Base-by-base conservation (phyloP, 2,113 vertebrate species). In the Rissa tridactyla region DNA sequence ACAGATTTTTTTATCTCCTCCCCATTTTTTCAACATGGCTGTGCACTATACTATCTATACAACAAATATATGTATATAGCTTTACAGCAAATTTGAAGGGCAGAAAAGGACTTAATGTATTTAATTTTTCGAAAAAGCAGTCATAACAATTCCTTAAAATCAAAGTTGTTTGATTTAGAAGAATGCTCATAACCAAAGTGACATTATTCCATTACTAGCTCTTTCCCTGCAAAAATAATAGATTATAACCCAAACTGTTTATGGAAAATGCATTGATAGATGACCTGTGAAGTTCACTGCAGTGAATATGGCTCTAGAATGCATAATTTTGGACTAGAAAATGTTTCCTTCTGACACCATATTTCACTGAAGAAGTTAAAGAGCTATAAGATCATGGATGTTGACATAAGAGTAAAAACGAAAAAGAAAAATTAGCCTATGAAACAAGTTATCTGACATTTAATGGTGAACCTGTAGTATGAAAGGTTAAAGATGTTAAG, bases 381-480 rank as follows among this genome's bases (percentile, higher is more conserved):
- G 62, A 88, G 34, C 40, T 96, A 51, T 61, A 85, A 96, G 90
- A 42, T 86, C 85, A 92, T 82, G 32, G 75, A 83, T 87, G 60
- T 65, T 96, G 92, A 85, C 54, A 46, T 55, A 95, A 94, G 30
- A 83, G 52, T 82, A 70, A 92, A 97, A 97, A 86, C 9, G 5
- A 86, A 95, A 82, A 87, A 83, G 77, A 97, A 97, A 97, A 96
- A 96, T 90, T 97, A 97, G 60, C 75, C 76, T 90, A 58, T 84
- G 87, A 94, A 95, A 86, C 87, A 83, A 70, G 51, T 75, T 96
- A 89, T 88, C 73, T 96, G 91, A 86, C 62, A 95, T 89, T 93
- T 96, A 94, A 81, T 78, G 81, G 66, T 87, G 62, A 96, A 91
- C 44, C 65, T 58, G n/a, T 87, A 90, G 11, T 87, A 88, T 44